Evolutionary conservation across 1,140 invertebrate species (phyloP), one percentile per base, ranked within the genome.

Genomic region (Cephus cinctus): DNA sequence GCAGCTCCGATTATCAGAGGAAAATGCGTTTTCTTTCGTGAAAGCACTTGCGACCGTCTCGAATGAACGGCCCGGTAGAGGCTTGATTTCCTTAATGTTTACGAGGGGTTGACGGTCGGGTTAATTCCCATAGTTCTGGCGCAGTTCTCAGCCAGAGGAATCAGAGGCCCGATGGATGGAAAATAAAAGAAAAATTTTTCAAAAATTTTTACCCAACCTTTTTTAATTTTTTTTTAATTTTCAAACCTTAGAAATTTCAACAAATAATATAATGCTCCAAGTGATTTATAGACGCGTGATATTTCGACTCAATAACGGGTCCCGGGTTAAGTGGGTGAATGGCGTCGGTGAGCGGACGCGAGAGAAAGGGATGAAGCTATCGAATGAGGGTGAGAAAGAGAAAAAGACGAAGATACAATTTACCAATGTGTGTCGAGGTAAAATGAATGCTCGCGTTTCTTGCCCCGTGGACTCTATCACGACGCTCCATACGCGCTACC

Each of bases 1-100:
- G 63, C 63, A 63, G 57, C 50, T 54, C 63, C 67, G 68, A 69
- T 72, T 73, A 71, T 73, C 67, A 69, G 50, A 58, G 63, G 50
- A n/a, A 65, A 71, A 69, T 64, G 61, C 63, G 61, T 67, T 73
- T 69, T 51, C 67, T 67, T 69, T 66, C 58, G 56, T 50, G 56
- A 46, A 42, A 53, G 9, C 4, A 40, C 14, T 12, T 22, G 14
- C 9, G 12, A 23, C 6, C 8, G 20, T 16, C 39, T 54, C 47
- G 38, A 54, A 47, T 27, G 27, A 42, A 48, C 41, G 50, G 14
- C 34, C 25, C 39, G 36, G 19, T 31, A 25, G n/a, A n/a, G 31
- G 32, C 49, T 47, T 54, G 50, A 55, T 55, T 52, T 55, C 32
- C 39, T 52, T 47, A 43, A 47, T 15, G 18, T 48, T 53, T 49